Evolutionary conservation across 1,140 invertebrate species (phyloP), one percentile per base, ranked within the genome.

Genomic region (Phthorimaea operculella): DNA sequence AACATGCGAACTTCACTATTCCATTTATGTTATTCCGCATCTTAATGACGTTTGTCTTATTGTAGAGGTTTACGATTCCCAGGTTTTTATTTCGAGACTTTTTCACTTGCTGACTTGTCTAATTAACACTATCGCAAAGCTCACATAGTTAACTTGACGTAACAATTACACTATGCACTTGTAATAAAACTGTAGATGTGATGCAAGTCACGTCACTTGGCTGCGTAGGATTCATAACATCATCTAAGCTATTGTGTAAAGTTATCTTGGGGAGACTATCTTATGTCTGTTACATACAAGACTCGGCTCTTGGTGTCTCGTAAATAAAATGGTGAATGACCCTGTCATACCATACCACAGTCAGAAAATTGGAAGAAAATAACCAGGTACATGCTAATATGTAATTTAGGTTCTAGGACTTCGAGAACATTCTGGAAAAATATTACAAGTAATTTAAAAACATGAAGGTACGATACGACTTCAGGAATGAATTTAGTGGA

Each of bases 121-220:
- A 16, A 47, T 16, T 47, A 16, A 16, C 14, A 16, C 14, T 47
- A 47, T 16, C n/a, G 14, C 15, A 47, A 47, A 47, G 44, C 44
- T 47, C 44, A 47, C 44, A 47, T 47, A 16, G 16, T 47, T 47
- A 17, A 16, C 44, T 47, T 47, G 14, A 47, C 44, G 16, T 17
- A 47, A 47, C 16, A 17, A 47, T 47, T 47, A 47, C 44, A n/a
- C 12, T 16, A 47, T 47, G 44, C 12, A 47, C 12, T 47, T 15
- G 44, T 47, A 47, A 47, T 47, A 47, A 47, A 47, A 47, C 16
- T 47, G 44, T 47, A 47, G n/a, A n/a, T n/a, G n/a, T 47, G 2
- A 47, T 47, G n/a, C 44, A 16, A 47, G 16, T 47, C 44, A 47
- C 44, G 44, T 15, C n/a, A 47, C 15, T 47, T 47, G 21, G 2